Evolutionary conservation across 2,888 invertebrate genomes (phyloP).

Genomic region (Agrotis clavis): DNA sequence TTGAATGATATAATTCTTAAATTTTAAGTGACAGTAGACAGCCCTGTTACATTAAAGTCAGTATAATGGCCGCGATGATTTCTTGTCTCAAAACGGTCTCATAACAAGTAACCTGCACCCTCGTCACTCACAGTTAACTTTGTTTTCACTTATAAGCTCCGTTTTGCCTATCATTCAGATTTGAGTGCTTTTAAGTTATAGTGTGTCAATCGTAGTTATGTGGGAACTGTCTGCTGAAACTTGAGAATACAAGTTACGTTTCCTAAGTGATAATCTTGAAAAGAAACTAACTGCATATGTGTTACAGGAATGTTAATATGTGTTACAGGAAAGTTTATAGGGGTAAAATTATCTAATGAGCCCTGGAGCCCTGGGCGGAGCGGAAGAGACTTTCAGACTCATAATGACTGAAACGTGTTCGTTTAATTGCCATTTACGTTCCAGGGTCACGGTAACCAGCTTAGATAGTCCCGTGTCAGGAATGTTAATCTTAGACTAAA

Average conservation of each 20-base stretch:
- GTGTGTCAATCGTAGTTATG: conserved; percentile 35
- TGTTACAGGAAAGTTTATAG: no score
- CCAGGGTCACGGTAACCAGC: no score
- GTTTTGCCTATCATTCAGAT: conserved; percentile 58
- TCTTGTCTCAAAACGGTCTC: conserved; percentile 83
- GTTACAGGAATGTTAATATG: no score
- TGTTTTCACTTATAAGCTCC: conserved; percentile 80
- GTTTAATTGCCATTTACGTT: no score
- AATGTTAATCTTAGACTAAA: no score
- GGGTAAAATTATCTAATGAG: no score
- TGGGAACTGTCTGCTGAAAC: conserved; percentile 14
- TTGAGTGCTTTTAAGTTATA: conserved; percentile 52
- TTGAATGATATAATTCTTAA: background rate
- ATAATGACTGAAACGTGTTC: no score
- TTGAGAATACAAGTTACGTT: background rate
- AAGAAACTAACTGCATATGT: background rate
- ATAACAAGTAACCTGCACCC: conserved; percentile 82
- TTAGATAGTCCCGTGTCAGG: no score
- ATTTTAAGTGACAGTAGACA: conserved; percentile 58
- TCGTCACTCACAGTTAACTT: conserved; percentile 82
- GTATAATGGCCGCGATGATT: conserved; percentile 85
- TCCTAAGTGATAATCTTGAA: background rate
- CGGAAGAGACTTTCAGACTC: no score
- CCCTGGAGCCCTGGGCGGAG: no score
- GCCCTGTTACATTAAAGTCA: conserved; percentile 73